phyloP scores from a whole-genome alignment of 2,797 vertebrate species.

The Emys orbicularis region DNA sequence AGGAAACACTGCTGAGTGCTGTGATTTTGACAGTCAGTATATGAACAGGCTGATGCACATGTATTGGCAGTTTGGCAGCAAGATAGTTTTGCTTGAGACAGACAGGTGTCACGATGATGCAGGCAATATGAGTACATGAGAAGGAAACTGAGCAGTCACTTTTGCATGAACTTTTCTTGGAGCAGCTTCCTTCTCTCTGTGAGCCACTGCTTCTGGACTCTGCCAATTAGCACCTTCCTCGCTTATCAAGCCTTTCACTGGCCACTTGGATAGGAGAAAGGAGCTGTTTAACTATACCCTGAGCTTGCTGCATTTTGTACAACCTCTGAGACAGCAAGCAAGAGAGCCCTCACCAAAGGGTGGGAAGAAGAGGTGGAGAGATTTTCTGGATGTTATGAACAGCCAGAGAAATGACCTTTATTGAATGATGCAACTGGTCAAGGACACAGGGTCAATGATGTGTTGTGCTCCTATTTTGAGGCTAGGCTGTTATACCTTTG shows the following conservation, averaged over 20 bases:
- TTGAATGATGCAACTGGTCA: background rate
- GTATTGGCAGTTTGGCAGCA: background rate
- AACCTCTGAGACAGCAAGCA: background rate
- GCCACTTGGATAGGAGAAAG: rapidly evolving
- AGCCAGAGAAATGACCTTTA: background rate
- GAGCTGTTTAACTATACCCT: background rate
- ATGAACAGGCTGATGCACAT: background rate
- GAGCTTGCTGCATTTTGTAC: background rate
- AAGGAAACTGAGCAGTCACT: background rate
- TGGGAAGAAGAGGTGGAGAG: background rate
- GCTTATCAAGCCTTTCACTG: background rate
- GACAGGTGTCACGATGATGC: background rate
- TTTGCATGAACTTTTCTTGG: background rate
- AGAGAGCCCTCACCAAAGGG: background rate
- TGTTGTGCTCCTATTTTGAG: no score
- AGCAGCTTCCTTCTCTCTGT: background rate
- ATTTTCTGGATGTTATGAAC: background rate
- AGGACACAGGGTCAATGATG: no score
- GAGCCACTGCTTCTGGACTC: no score
- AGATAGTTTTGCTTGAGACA: background rate
- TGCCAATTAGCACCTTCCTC: no score
- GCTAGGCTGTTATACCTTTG: no score
- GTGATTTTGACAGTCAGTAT: background rate
- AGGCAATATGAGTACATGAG: background rate
- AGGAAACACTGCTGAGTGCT: background rate